Conservation (phyloP, 2,113 vertebrate species). For the Amazona vittata region DNA sequence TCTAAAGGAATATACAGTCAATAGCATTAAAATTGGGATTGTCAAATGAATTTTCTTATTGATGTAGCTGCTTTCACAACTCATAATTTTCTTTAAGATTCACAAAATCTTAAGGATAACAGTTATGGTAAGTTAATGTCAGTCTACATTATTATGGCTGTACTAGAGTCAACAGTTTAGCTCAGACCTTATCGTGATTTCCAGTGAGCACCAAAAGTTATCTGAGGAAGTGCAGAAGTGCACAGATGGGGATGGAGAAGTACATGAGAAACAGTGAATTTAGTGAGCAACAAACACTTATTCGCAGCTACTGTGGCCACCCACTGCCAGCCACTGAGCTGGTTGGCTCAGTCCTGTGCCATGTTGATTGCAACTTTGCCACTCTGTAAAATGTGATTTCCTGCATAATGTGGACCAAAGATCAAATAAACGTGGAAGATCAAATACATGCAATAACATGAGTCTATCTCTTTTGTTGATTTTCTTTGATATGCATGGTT, state of each 20-base stretch:
- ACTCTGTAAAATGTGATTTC: background rate
- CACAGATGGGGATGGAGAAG: background rate
- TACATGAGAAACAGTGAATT: background rate
- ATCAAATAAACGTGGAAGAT: background rate
- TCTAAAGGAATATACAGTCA: slow-evolving; percentile 22
- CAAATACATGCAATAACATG: background rate
- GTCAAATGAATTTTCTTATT: background rate
- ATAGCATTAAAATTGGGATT: slow-evolving; percentile 7
- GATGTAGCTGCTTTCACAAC: background rate
- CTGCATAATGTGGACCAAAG: background rate
- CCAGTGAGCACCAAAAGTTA: fast-evolving
- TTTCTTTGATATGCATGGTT: background rate
- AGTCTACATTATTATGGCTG: background rate
- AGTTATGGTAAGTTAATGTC: background rate
- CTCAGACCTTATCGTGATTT: background rate
- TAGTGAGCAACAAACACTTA: background rate
- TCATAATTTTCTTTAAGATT: background rate
- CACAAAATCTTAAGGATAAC: background rate
- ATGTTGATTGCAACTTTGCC: fast-evolving
- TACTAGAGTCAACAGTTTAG: background rate
- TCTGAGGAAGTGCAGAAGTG: background rate
- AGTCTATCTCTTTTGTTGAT: background rate
- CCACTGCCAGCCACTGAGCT: background rate
- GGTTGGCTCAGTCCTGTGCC: background rate
- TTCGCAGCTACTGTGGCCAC: background rate